Evolutionary conservation across 2,888 invertebrate species (phyloP), one percentile per base, ranked within the genome.

Genomic region (Diaphora mendica): DNA sequence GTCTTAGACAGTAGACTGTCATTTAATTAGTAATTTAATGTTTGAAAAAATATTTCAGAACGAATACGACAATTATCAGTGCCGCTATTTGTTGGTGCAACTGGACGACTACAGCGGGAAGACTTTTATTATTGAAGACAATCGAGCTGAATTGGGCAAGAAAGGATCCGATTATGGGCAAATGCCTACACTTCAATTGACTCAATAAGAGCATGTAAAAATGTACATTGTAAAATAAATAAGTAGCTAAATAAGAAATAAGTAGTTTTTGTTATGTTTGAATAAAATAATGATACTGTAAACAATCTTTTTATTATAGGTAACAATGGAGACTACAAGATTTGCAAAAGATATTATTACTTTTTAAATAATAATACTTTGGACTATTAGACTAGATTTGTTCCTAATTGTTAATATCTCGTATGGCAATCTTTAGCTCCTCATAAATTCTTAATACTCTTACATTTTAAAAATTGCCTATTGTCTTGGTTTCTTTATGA

Each of bases 51-150:
- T 8, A 5, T 73, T 71, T 95, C 94, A 99, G 98, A 97, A 97
- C 93, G 96, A 97, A 59, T 96, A 96, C 85, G 98, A 98, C 0
- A 96, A 97, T 78, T 98, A 97, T 88, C 96, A 97, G 82, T 99
- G 98, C 90, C 96, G 98, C 80, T 99, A 98, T 89, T 91, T 99
- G 71, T 96, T 98, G 87, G 97, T 98, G 5, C 97, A 98, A 91
- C 93, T 98, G 51, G 98, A 99, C 89, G 97, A 98, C 88, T 97
- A 97, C 88, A 96, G 97, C 23, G 96, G 96, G 62, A 97, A 97
- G 82, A 97, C 97, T 15, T 97, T 99, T 72, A 96, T 98, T 64
- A 92, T 98, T 80, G 98, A 98, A 94, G 98, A 98, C 87, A 98
- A 98, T 86, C 96, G 97, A 86, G 94, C 94, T 42, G 91, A 91